Evolutionary conservation across 2,113 vertebrate species (phyloP).

Genomic region (Ammospiza nelsoni): DNA sequence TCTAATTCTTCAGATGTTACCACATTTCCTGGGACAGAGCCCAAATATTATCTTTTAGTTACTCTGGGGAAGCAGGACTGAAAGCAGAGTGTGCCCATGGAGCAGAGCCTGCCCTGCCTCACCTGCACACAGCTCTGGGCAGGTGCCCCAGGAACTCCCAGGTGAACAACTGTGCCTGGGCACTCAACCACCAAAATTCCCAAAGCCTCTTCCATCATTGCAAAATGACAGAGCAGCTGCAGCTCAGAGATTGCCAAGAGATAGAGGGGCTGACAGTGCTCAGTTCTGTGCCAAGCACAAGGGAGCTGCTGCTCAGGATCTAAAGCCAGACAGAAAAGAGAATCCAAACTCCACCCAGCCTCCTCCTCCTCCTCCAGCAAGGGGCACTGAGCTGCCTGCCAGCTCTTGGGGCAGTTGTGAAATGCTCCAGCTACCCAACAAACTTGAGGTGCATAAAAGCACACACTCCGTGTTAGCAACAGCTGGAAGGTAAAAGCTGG

Average conservation of each 20-base stretch:
- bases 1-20: neutral
- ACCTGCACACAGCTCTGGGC: neutral
- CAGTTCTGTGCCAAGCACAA: neutral
- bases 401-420: neutral
- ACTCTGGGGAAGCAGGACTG: neutral
- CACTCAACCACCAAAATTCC: neutral
- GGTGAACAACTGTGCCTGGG: neutral
- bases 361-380: constrained; percentile 9
- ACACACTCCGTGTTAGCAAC: neutral
- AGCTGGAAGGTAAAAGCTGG: neutral
- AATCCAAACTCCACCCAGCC: neutral
- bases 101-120: neutral
- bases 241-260: neutral
- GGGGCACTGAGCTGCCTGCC: neutral
- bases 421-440: neutral
- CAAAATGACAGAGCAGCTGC: neutral
- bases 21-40: neutral
- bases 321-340: neutral
- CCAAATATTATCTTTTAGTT: neutral
- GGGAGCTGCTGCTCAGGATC: neutral
- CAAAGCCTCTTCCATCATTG: neutral
- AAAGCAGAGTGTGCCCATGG: neutral
- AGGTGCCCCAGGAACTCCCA: neutral
- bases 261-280: neutral
- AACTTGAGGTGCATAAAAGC: neutral